A percentile compares a stretch with the other conserved stretches of the same genome.
Evolutionary conservation across 2,113 vertebrate genomes (phyloP).

Genomic region (Oceanites oceanicus): DNA sequence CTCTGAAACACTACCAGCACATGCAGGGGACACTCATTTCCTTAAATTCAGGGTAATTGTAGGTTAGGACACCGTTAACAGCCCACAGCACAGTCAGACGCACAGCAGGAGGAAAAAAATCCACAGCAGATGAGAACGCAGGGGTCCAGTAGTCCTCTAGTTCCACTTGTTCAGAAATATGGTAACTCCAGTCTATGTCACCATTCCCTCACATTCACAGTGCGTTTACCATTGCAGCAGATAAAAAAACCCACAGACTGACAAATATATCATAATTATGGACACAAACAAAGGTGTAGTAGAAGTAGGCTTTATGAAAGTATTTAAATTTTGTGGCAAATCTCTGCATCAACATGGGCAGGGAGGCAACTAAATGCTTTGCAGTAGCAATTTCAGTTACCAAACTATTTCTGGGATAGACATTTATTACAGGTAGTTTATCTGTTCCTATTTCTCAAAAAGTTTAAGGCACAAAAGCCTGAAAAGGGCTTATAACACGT

Average conservation of each 20-base stretch:
- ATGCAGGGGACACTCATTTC: background rate
- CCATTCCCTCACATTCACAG: background rate
- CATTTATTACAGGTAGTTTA: constrained; percentile 51
- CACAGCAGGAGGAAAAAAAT: background rate
- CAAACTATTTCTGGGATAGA: constrained; percentile 3
- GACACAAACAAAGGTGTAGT: constrained; percentile 18
- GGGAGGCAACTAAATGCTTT: background rate
- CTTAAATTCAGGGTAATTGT: background rate
- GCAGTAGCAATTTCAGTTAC: constrained; percentile 24
- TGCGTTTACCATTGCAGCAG: accelerated
- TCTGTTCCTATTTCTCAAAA: constrained; percentile 25
- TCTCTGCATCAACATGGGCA: constrained; percentile 18
- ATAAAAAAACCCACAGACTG: background rate
- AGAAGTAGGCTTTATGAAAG: constrained; percentile 54
- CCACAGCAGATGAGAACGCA: background rate
- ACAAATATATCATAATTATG: background rate
- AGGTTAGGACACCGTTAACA: background rate
- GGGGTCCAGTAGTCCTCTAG: background rate
- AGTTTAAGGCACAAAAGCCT: constrained; percentile 65
- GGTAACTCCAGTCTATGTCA: background rate
- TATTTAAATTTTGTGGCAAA: constrained; percentile 23
- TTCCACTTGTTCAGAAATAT: background rate
- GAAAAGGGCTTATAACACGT: constrained; percentile 36
- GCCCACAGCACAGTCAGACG: background rate
- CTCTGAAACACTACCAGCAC: background rate